Conservation (phyloP, 2,113 vertebrate species). For the Globicephala melas region DNA sequence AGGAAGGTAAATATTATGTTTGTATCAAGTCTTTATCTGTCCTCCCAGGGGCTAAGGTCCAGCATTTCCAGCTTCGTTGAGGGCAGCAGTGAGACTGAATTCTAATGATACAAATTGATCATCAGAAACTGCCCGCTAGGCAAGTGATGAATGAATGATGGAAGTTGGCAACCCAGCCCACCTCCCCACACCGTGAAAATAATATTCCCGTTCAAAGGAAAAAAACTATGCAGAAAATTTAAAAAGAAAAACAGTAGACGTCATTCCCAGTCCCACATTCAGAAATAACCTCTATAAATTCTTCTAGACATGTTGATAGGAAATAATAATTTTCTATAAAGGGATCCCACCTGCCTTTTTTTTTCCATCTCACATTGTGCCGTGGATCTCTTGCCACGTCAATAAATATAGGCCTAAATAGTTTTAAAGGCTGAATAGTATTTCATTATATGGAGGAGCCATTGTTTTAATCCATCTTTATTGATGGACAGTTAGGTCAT, state of each 20-base stretch:
- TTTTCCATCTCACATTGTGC: background rate
- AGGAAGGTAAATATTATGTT: background rate
- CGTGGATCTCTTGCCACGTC: background rate
- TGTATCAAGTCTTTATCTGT: background rate
- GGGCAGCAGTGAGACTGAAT: background rate
- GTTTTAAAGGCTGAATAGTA: slow-evolving; percentile 21
- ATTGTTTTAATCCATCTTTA: slow-evolving; percentile 38
- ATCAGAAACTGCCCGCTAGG: background rate
- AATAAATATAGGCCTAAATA: background rate
- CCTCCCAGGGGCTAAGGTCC: background rate
- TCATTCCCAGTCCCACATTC: background rate
- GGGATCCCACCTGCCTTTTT: background rate
- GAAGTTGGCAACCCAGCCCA: background rate
- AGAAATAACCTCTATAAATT: background rate
- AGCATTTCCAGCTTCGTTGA: background rate
- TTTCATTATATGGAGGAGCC: slow-evolving; percentile 36
- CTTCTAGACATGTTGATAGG: background rate
- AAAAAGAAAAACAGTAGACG: background rate
- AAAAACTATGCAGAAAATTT: background rate
- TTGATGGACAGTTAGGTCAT: slow-evolving; percentile 47
- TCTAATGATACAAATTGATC: background rate
- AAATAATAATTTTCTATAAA: slow-evolving; percentile 11
- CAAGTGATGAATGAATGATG: background rate
- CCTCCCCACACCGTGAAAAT: background rate
- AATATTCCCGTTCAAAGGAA: slow-evolving; percentile 23